Percentiles rank a stretch among this genome's conserved stretches.
These are phyloP conservation scores for Tragulus kanchil DNA, from an alignment of 2,113 vertebrate species.

Conservation along the genomic window DNA sequence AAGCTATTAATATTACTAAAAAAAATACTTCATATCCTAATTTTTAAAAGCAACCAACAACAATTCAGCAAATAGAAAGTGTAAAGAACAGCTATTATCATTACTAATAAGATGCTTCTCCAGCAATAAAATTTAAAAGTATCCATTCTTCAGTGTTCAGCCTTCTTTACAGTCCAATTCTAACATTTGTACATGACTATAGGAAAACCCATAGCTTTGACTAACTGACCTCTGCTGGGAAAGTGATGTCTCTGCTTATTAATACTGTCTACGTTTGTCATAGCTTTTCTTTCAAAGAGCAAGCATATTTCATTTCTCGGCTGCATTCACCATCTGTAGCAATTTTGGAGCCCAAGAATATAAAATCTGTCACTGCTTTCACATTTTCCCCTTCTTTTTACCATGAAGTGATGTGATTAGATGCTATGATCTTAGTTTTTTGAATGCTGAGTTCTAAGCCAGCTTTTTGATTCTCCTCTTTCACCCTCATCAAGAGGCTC, in stretches of 20 bases:
- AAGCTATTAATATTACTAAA: neutral
- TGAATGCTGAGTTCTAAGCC: neutral
- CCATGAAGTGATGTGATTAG: neutral
- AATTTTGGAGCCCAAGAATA: neutral
- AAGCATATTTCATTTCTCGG: neutral
- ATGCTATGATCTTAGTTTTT: neutral
- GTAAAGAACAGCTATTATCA: slow-evolving; percentile 18
- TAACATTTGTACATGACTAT: neutral
- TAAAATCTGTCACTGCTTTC: neutral
- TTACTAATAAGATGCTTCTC: neutral
- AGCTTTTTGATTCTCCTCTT: neutral
- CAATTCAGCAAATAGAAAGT: neutral
- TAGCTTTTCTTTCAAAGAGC: neutral
- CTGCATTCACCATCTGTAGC: neutral
- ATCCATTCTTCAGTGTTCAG: neutral
- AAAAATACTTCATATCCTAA: slow-evolving; percentile 37
- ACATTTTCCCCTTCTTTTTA: neutral
- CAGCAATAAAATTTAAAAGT: neutral
- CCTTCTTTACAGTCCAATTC: neutral
- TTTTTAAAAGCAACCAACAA: slow-evolving; percentile 15
- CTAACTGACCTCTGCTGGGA: neutral
- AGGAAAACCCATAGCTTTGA: neutral
- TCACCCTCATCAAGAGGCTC: neutral
- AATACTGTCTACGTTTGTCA: neutral
- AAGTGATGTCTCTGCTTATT: neutral